Evolutionary conservation across 2,797 vertebrate genomes (phyloP).

Genomic region (Syngnathus rostellatus): DNA sequence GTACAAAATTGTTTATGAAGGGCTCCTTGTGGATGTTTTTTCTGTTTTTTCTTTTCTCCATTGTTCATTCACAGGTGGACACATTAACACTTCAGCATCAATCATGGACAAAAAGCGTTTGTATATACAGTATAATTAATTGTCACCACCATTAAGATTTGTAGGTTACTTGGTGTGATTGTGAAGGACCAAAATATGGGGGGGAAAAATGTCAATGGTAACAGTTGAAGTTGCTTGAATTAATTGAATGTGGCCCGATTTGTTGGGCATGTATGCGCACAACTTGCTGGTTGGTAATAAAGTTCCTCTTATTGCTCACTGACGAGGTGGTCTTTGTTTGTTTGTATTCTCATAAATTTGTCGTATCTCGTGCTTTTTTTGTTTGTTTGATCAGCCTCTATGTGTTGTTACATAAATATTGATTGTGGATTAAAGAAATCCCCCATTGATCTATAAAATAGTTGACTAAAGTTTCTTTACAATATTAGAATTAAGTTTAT

Average conservation of each 20-base stretch:
- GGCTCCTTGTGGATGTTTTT: background rate
- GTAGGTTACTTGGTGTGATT: background rate
- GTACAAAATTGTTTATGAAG: background rate
- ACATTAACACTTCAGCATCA: constrained; percentile 34
- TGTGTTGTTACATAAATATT: no score
- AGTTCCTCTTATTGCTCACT: background rate
- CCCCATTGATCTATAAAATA: no score
- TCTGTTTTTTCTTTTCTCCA: background rate
- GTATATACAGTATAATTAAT: background rate
- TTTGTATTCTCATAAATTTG: background rate
- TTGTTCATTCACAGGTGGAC: background rate
- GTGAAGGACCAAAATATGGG: constrained; percentile 1
- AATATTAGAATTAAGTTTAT: no score
- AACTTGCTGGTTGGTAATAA: background rate
- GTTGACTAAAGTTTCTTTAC: no score
- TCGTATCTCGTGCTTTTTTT: background rate
- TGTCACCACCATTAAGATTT: background rate
- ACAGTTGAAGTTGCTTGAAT: background rate
- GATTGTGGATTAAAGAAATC: no score
- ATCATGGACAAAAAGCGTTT: constrained; percentile 6
- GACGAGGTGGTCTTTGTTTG: background rate
- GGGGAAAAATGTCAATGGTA: background rate
- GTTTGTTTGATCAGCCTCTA: no score
- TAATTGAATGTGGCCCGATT: background rate
- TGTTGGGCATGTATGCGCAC: background rate